A percentile compares a stretch with the other conserved stretches of the same genome.
Evolutionary conservation across 2,888 invertebrate genomes (phyloP).

Genomic region (Cremastinae sp.): DNA sequence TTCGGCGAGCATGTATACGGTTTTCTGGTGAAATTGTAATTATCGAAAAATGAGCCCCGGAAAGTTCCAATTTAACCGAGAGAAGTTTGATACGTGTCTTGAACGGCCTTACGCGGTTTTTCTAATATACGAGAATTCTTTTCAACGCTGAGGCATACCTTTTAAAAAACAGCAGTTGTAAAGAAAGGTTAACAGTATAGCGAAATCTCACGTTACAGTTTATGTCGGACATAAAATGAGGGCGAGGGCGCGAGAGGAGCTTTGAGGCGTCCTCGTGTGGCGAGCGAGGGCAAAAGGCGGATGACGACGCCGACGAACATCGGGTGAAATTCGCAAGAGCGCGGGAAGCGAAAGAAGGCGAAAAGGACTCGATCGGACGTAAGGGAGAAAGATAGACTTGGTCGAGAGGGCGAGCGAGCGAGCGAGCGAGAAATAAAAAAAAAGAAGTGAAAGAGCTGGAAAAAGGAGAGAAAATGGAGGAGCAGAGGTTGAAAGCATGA

Average conservation of each 20-base stretch:
- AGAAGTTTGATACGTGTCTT: conserved; percentile 1
- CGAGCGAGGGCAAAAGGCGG: conserved; percentile 18
- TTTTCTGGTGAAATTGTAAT: too few relatives aligned
- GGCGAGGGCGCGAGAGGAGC: background rate
- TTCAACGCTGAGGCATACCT: background rate
- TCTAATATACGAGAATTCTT: background rate
- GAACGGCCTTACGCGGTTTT: conserved; percentile 5
- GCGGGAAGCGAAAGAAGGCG: background rate
- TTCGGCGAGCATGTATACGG: too few relatives aligned
- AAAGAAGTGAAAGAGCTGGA: conserved; percentile 8
- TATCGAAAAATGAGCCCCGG: background rate
- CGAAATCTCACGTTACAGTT: conserved; percentile 14
- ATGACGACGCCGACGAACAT: conserved; percentile 26
- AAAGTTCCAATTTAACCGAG: conserved; percentile 28
- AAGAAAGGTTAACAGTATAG: background rate
- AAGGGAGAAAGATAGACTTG: conserved; percentile 12
- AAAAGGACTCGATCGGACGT: background rate
- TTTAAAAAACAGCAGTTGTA: background rate
- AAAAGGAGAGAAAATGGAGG: conserved; percentile 15
- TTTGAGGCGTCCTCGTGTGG: conserved; percentile 24
- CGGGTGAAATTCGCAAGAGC: conserved; percentile 28
- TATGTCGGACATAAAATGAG: conserved; percentile 19
- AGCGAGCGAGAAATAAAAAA: conserved; percentile 14
- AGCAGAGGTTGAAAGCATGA: conserved; percentile 27
- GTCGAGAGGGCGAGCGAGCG: conserved; percentile 23